Conservation (phyloP, 2,113 vertebrate genomes). For the Rynchops niger region DNA sequence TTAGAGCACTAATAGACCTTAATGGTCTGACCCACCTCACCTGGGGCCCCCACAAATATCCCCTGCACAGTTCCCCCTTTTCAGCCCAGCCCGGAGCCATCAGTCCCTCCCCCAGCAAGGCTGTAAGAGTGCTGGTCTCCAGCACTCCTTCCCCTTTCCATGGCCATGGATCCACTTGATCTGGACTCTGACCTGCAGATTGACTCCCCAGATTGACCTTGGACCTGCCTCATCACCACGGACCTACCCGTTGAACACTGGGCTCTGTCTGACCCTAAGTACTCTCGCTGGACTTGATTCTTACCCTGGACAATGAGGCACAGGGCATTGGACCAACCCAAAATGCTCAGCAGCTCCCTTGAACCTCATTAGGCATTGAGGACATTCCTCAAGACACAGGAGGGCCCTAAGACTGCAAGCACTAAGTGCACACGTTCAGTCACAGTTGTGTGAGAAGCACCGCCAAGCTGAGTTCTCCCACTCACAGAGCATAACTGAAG, state of each 20-base stretch:
- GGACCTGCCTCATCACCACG: background rate
- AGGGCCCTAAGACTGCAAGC: background rate
- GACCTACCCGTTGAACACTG: background rate
- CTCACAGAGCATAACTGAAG: background rate
- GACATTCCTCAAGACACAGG: background rate
- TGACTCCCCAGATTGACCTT: background rate
- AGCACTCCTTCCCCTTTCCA: background rate
- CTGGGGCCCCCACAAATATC: background rate
- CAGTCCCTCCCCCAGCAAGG: background rate
- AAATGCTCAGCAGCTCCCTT: background rate
- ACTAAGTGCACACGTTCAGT: background rate
- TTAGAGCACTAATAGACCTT: background rate
- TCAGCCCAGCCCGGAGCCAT: background rate
- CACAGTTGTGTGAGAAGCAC: background rate
- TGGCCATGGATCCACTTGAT: background rate
- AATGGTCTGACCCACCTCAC: background rate
- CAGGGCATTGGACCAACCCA: background rate
- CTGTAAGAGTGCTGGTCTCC: background rate
- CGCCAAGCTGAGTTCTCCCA: background rate
- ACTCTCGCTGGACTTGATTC: background rate
- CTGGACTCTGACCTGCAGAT: background rate
- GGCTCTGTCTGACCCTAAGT: background rate
- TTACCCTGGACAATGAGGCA: background rate
- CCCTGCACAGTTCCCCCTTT: background rate
- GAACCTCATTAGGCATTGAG: background rate